phyloP scores from a whole-genome alignment of 2,888 invertebrate species.

The Abrostola tripartita region DNA sequence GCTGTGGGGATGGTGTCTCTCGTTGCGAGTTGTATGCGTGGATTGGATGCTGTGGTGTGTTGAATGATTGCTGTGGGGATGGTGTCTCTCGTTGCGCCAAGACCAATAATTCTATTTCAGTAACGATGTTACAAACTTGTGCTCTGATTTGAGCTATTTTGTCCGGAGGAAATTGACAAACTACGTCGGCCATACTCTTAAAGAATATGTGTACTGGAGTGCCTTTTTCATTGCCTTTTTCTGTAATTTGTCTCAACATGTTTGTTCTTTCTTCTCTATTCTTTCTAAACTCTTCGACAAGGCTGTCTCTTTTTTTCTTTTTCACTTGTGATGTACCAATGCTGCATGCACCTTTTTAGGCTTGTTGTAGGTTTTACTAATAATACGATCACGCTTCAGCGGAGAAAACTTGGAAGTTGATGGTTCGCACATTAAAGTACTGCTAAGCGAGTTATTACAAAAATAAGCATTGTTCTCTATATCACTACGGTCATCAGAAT shows the following conservation, averaged over 20 bases:
- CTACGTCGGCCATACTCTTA: slow-evolving; percentile 37
- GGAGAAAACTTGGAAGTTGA: slow-evolving; percentile 3
- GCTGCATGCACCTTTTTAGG: too few species aligned
- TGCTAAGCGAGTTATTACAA: slow-evolving; percentile 10
- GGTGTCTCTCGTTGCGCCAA: slow-evolving; percentile 28
- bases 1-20: slow-evolving; percentile 32
- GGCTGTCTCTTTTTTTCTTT: slow-evolving; percentile 31
- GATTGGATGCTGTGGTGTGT: slow-evolving; percentile 26
- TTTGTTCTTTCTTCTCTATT: slow-evolving; percentile 33
- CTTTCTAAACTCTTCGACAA: slow-evolving; percentile 28
- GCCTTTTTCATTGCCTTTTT: slow-evolving; percentile 30
- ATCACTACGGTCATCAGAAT: not conserved
- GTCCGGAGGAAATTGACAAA: slow-evolving; percentile 33
- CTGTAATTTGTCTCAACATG: slow-evolving; percentile 29
- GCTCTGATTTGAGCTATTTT: slow-evolving; percentile 31
- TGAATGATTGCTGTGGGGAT: slow-evolving; percentile 29
- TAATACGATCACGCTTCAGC: slow-evolving; percentile 1
- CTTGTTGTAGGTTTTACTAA: slow-evolving; percentile 9
- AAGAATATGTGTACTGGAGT: slow-evolving; percentile 34
- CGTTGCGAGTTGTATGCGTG: slow-evolving; percentile 17
- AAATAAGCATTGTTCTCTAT: slow-evolving; percentile 12
- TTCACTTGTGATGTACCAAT: slow-evolving; percentile 33
- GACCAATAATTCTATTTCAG: slow-evolving; percentile 32
- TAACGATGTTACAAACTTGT: slow-evolving; percentile 32
- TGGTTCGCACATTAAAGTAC: slow-evolving; percentile 17